Evolutionary conservation across 2,888 invertebrate species (phyloP).

Genomic region (Cataglyphis rosenhaueri): DNA sequence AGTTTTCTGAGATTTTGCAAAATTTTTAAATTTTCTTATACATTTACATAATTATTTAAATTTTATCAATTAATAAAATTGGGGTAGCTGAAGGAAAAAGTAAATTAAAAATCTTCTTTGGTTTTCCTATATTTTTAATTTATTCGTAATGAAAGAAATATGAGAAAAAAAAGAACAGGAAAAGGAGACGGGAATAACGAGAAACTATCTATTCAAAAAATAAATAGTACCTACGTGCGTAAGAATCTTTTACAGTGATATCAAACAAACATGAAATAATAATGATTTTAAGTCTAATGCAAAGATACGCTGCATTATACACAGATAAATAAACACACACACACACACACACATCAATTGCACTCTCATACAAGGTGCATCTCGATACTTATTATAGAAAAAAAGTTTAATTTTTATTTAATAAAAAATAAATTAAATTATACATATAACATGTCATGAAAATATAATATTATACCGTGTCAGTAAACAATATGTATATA

Average conservation of each 20-base stretch:
- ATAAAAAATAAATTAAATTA: slow-evolving; percentile 3
- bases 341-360: too few relatives aligned
- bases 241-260: neutral
- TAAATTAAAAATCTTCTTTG: slow-evolving; percentile 4
- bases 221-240: slow-evolving; percentile 12
- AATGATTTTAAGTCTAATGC: neutral
- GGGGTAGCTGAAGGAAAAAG: neutral
- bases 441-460: neutral
- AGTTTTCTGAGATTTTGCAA: neutral
- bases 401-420: slow-evolving; percentile 19
- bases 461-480: neutral
- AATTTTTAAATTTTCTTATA: neutral
- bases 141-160: slow-evolving; percentile 4
- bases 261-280: slow-evolving; percentile 15
- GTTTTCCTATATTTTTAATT: slow-evolving; percentile 33
- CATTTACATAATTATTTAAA: neutral
- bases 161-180: neutral
- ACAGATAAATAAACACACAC: neutral
- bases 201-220: slow-evolving; percentile 1
- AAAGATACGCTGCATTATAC: neutral
- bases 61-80: neutral
- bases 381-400: neutral
- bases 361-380: too few relatives aligned
- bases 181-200: neutral
- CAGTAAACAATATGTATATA: neutral